A percentile compares a stretch with the other conserved stretches of the same genome.
Conservation (phyloP, 2,113 vertebrate species). For the Pomatorhinus ruficollis region DNA sequence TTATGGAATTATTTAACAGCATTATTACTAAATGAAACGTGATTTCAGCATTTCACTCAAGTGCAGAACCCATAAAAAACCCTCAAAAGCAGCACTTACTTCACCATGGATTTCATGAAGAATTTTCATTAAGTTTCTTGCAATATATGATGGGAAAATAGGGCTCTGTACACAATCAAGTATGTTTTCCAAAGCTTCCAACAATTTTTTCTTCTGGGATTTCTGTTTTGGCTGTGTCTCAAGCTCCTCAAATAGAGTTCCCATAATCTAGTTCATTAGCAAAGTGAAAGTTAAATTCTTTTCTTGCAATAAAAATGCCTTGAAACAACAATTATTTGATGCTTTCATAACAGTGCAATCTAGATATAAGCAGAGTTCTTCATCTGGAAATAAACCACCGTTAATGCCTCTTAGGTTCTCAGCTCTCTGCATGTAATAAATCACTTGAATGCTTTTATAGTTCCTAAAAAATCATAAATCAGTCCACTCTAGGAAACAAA, state of each 20-base stretch:
- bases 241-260: constrained; percentile 75
- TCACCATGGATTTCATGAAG: constrained; percentile 80
- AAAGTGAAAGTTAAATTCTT: neutral
- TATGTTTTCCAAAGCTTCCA: constrained; percentile 76
- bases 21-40: neutral
- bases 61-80: neutral
- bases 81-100: constrained; percentile 60
- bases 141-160: constrained; percentile 83
- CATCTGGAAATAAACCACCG: neutral
- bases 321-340: neutral
- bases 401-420: neutral
- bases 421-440: neutral
- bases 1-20: neutral
- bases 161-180: constrained; percentile 72
- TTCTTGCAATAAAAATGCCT: neutral
- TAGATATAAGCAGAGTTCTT: neutral
- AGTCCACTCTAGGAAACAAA: neutral
- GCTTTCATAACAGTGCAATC: neutral
- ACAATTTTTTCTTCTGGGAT: constrained; percentile 69
- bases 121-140: constrained; percentile 77
- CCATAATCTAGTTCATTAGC: constrained; percentile 76
- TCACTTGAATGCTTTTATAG: neutral
- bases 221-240: constrained; percentile 62
- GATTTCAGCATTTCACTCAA: neutral
- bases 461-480: neutral